Conservation (phyloP, 2,888 invertebrate genomes). For the Holacanthella duospinosa region DNA sequence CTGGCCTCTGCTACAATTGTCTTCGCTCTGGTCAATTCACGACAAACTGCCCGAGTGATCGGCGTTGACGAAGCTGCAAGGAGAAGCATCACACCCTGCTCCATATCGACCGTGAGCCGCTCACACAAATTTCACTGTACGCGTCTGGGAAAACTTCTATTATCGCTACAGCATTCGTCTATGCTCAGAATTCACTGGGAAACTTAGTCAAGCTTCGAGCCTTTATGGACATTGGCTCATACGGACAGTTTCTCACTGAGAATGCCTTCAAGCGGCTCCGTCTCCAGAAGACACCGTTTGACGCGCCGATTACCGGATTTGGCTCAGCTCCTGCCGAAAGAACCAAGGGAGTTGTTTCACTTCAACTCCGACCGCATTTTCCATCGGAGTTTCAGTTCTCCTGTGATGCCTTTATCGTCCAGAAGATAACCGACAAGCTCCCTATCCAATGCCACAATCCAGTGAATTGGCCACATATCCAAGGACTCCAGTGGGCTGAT, state of each 20-base stretch:
- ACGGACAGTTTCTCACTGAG: not conserved
- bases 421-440: not conserved
- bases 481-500: slow-evolving; percentile 1
- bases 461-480: not conserved
- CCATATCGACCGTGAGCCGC: not conserved
- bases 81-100: slow-evolving; percentile 2
- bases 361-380: no score
- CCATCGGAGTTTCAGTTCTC: not conserved
- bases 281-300: not conserved
- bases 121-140: no score
- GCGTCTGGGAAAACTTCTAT: not conserved
- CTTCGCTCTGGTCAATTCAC: not conserved
- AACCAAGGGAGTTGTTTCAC: no score
- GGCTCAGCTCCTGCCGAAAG: not conserved
- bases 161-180: not conserved
- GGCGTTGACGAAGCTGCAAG: not conserved
- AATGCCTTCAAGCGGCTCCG: slow-evolving; percentile 1
- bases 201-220: not conserved
- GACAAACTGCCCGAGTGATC: not conserved
- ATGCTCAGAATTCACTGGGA: not conserved
- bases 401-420: not conserved
- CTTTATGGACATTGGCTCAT: not conserved
- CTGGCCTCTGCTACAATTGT: slow-evolving; percentile 1
- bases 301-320: not conserved
- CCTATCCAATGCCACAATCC: not conserved